Evolutionary conservation across 1,140 invertebrate species (phyloP).

Genomic region (Chionoecetes opilio): DNA sequence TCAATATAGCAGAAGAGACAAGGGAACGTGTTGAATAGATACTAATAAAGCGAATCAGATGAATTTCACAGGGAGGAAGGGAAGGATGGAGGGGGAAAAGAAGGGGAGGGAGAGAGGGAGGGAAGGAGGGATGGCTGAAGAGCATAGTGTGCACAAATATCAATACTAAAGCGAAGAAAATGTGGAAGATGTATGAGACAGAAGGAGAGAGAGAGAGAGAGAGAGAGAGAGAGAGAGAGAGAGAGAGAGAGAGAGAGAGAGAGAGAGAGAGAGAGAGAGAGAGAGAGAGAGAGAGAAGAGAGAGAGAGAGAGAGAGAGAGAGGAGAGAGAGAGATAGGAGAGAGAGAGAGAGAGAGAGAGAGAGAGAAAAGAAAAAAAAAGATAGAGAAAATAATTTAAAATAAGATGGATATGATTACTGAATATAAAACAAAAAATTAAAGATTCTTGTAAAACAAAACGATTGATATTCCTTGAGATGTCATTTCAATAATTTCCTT

Average conservation of each 20-base stretch:
- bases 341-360: background rate
- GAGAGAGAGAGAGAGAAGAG: background rate
- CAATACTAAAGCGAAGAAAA: background rate
- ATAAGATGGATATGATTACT: too few species aligned
- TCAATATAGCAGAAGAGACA: background rate
- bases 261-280: constrained; percentile 24
- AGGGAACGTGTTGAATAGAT: background rate
- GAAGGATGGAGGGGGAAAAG: background rate
- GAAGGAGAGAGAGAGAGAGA: background rate
- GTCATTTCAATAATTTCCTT: too few species aligned
- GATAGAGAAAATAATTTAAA: background rate
- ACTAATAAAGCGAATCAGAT: background rate
- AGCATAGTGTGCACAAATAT: background rate
- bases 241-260: background rate
- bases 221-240: background rate
- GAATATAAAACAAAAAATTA: too few species aligned
- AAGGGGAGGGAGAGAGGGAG: background rate
- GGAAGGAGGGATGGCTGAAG: background rate
- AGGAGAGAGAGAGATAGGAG: background rate
- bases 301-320: too few species aligned
- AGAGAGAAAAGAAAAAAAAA: background rate
- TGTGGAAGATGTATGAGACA: background rate
- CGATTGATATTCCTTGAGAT: too few species aligned
- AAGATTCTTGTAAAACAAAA: too few species aligned
- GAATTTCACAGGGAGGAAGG: constrained; percentile 14